These are phyloP conservation scores for Bungarus multicinctus DNA, from an alignment of 2,113 vertebrate species.

Conservation along the genomic window DNA sequence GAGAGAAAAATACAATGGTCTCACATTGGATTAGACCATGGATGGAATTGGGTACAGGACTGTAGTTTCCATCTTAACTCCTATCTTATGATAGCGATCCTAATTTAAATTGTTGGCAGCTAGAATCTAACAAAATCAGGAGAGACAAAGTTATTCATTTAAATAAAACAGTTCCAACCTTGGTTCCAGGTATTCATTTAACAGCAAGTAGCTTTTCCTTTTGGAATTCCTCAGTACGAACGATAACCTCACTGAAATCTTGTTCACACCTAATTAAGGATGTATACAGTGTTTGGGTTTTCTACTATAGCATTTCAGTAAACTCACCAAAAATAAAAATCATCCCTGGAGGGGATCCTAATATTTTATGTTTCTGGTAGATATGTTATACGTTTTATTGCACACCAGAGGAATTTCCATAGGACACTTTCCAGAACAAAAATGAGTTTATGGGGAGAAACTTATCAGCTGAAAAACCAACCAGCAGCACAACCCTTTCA, in stretches of 20 bases:
- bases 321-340: background rate
- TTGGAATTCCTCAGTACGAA: background rate
- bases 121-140: background rate
- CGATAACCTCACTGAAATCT: background rate
- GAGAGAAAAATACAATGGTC: background rate
- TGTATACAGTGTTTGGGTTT: background rate
- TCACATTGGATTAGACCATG: background rate
- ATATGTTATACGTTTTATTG: conserved; percentile 28
- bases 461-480: background rate
- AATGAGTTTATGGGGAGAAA: background rate
- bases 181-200: background rate
- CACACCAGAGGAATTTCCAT: conserved; percentile 22
- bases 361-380: conserved; percentile 24
- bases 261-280: background rate
- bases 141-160: background rate
- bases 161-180: background rate
- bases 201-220: background rate
- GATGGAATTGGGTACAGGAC: background rate
- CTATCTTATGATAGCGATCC: background rate
- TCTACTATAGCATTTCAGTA: background rate
- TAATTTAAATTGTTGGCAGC: background rate
- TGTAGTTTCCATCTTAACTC: background rate
- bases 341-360: conserved; percentile 3
- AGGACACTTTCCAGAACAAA: background rate
- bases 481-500: conserved; percentile 20